These are phyloP conservation scores for Sanderia malayensis DNA, from an alignment of 30 jellyfish, hydroid and myxozoan genomes.

Conservation along the genomic window DNA sequence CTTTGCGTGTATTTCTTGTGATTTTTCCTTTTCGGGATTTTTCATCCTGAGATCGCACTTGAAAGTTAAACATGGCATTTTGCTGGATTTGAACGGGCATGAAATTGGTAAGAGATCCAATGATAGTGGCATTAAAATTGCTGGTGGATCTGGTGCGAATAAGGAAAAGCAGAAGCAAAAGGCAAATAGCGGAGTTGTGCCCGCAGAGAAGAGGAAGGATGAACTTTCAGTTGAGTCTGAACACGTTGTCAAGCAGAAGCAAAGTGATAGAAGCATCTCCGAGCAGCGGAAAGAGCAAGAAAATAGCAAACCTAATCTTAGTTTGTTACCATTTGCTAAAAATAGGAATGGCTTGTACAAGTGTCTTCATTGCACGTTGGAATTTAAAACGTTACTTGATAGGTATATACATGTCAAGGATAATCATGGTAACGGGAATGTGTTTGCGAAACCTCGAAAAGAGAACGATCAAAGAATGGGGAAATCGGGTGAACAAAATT, in stretches of 20 bases:
- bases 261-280: background rate
- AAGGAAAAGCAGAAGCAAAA: background rate
- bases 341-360: background rate
- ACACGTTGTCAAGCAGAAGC: background rate
- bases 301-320: background rate
- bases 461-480: background rate
- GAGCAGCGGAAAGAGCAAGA: background rate
- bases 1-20: constrained; percentile 40
- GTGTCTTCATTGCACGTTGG: background rate
- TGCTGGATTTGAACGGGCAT: background rate
- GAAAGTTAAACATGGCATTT: constrained; percentile 13
- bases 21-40: constrained; percentile 24
- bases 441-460: background rate
- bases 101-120: background rate
- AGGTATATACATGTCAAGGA: background rate
- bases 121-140: too few species aligned
- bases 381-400: background rate
- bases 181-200: background rate
- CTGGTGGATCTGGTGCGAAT: too few species aligned
- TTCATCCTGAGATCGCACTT: constrained; percentile 31
- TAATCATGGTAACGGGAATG: background rate
- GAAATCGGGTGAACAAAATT: background rate
- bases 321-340: background rate
- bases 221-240: background rate
- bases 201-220: background rate